These are phyloP conservation scores for Noctua janthe DNA, from an alignment of 2,888 invertebrate genomes.

Conservation along the genomic window DNA sequence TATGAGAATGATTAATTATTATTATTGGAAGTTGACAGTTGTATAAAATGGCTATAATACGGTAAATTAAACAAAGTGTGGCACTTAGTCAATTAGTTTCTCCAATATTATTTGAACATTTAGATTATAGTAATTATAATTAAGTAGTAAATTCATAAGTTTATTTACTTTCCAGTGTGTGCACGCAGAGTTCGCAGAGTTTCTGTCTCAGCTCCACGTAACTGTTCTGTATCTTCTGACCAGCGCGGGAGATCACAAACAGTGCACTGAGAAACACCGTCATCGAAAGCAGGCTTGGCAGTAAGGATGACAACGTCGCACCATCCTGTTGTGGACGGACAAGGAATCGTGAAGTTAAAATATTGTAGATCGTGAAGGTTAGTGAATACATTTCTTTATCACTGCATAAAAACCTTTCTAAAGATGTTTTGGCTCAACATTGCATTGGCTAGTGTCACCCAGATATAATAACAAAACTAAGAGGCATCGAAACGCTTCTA, in stretches of 20 bases:
- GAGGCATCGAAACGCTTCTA: background rate
- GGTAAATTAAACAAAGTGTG: background rate
- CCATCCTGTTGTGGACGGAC: slow-evolving; percentile 53
- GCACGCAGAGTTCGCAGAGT: slow-evolving; percentile 67
- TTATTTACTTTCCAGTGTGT: slow-evolving; percentile 54
- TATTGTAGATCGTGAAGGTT: background rate
- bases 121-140: background rate
- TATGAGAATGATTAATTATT: background rate
- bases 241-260: slow-evolving; percentile 67
- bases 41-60: background rate
- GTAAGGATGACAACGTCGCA: slow-evolving; percentile 22
- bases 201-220: slow-evolving; percentile 63
- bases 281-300: slow-evolving; percentile 51
- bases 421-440: background rate
- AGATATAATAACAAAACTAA: background rate
- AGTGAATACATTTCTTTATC: background rate
- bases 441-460: too few species aligned
- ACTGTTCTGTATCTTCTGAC: slow-evolving; percentile 70
- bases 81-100: background rate
- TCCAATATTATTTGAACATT: background rate
- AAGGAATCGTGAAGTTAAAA: background rate
- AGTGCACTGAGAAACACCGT: slow-evolving; percentile 63
- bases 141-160: background rate
- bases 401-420: background rate
- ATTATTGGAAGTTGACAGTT: background rate